Percentiles rank a stretch among this genome's conserved stretches.
phyloP scores from a whole-genome alignment of 2,113 vertebrate genomes.

The Xenus cinereus region DNA sequence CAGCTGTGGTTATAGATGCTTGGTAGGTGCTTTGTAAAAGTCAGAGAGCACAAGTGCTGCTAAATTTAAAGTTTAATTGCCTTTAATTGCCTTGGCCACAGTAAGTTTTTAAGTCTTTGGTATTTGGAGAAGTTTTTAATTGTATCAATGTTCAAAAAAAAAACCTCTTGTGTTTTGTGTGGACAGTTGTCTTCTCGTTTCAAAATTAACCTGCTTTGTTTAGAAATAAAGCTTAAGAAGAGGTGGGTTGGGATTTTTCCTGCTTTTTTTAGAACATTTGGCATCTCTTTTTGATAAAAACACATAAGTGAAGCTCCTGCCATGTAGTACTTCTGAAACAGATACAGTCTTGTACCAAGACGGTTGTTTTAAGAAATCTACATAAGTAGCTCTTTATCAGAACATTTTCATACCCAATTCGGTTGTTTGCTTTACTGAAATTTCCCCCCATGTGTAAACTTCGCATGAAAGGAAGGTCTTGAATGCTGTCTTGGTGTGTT shows the following conservation, averaged over 20 bases:
- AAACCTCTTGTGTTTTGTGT: background rate
- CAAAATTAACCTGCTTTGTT: background rate
- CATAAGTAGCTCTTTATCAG: background rate
- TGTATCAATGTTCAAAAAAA: background rate
- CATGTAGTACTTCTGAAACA: background rate
- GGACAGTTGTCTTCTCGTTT: background rate
- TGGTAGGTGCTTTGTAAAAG: background rate
- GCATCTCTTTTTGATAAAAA: background rate
- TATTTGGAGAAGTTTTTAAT: background rate
- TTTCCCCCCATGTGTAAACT: background rate
- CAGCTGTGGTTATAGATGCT: background rate
- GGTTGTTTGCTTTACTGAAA: background rate
- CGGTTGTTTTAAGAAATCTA: background rate
- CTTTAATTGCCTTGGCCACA: background rate
- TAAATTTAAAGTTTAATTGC: background rate
- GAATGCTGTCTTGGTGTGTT: background rate
- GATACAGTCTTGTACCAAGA: background rate
- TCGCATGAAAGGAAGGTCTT: background rate
- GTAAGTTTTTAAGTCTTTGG: background rate
- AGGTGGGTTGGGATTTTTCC: rapidly evolving
- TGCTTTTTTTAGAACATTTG: background rate
- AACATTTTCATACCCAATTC: background rate
- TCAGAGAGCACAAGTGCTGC: background rate
- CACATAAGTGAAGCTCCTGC: background rate
- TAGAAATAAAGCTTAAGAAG: background rate